Evolutionary conservation across 2,888 invertebrate species (phyloP).

Genomic region (Eledona agricola): DNA sequence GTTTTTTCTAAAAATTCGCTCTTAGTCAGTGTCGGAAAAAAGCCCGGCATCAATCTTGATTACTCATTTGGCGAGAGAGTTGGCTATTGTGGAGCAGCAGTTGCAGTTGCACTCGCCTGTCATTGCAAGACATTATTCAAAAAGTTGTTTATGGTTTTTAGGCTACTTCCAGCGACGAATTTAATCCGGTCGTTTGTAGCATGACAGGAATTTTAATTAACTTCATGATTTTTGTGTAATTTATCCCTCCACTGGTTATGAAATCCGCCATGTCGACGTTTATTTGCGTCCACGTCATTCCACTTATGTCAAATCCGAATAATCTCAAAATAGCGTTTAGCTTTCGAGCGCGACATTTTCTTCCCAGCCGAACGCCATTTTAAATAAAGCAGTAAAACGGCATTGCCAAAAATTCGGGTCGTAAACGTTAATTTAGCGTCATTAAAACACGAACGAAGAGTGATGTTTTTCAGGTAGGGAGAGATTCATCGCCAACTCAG

Average conservation of each 20-base stretch:
- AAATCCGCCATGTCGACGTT: conserved; percentile 31
- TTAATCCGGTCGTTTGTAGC: conserved; percentile 22
- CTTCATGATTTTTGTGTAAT: conserved; percentile 31
- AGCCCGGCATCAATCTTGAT: too few species aligned
- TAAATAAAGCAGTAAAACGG: neutral
- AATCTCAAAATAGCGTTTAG: too few species aligned
- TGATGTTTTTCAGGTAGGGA: conserved; percentile 14
- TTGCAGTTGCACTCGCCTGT: too few species aligned
- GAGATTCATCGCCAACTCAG: conserved; percentile 6
- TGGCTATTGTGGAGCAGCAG: too few species aligned
- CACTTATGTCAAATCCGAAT: too few species aligned
- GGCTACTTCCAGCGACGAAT: conserved; percentile 21
- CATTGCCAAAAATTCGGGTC: conserved; percentile 4
- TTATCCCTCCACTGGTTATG: conserved; percentile 34
- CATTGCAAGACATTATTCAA: too few species aligned
- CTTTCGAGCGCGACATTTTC: too few species aligned
- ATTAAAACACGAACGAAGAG: conserved; percentile 9
- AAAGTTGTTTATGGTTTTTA: conserved; percentile 32
- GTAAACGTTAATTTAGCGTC: conserved; percentile 17
- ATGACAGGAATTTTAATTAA: conserved; percentile 35
- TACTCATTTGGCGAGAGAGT: too few species aligned
- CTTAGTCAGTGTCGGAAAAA: too few species aligned
- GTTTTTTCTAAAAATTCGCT: too few species aligned
- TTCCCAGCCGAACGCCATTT: neutral
- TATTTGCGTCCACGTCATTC: too few species aligned